A percentile compares a stretch with the other conserved stretches of the same genome.
These are phyloP conservation scores for Sesamia inferens DNA, from an alignment of 2,888 invertebrate genomes.

Conservation along the genomic window DNA sequence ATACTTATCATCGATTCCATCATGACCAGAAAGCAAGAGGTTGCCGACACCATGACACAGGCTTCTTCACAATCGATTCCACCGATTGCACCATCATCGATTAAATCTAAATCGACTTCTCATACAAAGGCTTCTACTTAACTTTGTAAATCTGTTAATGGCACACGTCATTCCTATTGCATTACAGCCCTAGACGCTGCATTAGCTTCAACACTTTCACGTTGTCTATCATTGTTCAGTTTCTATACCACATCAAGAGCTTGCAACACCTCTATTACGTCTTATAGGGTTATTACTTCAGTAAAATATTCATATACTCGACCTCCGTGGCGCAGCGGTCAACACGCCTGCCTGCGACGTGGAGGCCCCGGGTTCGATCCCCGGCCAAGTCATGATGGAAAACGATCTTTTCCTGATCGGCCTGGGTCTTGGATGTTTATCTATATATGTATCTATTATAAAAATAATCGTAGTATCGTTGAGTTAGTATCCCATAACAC, in stretches of 20 bases:
- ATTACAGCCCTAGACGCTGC: slow-evolving; percentile 68
- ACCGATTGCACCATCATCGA: slow-evolving; percentile 62
- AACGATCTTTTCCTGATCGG: too few species aligned
- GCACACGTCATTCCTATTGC: slow-evolving; percentile 67
- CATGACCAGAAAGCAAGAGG: slow-evolving; percentile 29
- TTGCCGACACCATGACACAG: slow-evolving; percentile 59
- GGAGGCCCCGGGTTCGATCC: too few species aligned
- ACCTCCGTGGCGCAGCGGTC: too few species aligned
- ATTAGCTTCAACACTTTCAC: slow-evolving; percentile 70
- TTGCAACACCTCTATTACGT: slow-evolving; percentile 61
- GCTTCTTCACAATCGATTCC: slow-evolving; percentile 56
- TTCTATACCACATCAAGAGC: slow-evolving; percentile 65
- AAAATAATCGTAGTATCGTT: too few species aligned
- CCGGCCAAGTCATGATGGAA: too few species aligned
- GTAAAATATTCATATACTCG: background rate
- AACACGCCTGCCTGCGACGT: too few species aligned
- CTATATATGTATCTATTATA: too few species aligned
- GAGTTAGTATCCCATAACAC: too few species aligned
- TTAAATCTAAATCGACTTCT: slow-evolving; percentile 68
- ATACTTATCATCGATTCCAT: slow-evolving; percentile 23
- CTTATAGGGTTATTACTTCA: slow-evolving; percentile 28
- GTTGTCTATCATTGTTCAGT: slow-evolving; percentile 71
- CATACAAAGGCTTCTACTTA: slow-evolving; percentile 66
- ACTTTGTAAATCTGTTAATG: slow-evolving; percentile 72
- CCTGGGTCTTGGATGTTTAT: too few species aligned